Conservation (phyloP, 2,888 invertebrate species). For the Nebria brevicollis region DNA sequence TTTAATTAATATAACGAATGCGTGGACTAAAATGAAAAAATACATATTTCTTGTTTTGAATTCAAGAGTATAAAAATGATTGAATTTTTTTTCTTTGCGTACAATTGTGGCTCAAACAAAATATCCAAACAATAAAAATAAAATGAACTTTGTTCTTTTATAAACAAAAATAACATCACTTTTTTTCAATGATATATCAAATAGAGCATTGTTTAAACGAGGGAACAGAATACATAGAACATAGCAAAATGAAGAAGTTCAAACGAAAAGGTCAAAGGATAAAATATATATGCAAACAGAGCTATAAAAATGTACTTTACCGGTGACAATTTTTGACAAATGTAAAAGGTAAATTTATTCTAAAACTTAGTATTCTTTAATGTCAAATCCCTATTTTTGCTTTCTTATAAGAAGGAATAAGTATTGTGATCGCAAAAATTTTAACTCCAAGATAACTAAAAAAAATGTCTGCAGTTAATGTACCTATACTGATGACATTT, state of each 20-base stretch:
- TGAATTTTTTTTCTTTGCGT: neutral
- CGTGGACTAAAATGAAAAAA: too few relatives aligned
- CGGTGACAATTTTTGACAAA: too few relatives aligned
- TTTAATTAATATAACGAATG: too few relatives aligned
- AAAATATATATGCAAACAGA: neutral
- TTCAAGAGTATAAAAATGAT: neutral
- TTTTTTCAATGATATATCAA: neutral
- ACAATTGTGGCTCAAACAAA: neutral
- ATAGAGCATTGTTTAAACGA: neutral
- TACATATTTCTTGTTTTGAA: too few relatives aligned
- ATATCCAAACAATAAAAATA: neutral
- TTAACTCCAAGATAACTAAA: too few relatives aligned
- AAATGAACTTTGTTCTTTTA: neutral
- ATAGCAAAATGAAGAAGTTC: neutral
- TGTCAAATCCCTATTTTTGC: too few relatives aligned
- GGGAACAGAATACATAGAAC: neutral
- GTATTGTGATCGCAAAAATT: too few relatives aligned
- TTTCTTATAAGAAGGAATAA: too few relatives aligned
- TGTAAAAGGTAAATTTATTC: too few relatives aligned
- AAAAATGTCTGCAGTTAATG: too few relatives aligned
- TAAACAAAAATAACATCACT: neutral
- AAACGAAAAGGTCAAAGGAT: neutral
- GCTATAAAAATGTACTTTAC: neutral
- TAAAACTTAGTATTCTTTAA: too few relatives aligned
- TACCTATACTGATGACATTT: too few relatives aligned